Conservation (phyloP, 2,113 vertebrate species). For the Anoplopoma fimbria region DNA sequence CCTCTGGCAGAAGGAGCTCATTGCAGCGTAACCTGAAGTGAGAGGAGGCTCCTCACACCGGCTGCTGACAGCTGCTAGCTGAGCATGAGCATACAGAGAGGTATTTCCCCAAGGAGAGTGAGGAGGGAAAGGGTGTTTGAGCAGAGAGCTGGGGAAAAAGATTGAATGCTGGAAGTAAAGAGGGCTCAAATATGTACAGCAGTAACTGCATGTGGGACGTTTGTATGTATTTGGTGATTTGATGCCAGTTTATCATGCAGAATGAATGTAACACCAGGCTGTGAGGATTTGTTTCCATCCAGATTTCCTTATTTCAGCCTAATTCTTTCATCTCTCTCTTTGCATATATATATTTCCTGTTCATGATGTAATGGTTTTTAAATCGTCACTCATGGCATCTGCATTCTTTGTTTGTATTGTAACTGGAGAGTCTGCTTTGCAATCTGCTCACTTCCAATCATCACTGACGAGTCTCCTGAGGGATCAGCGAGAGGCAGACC, state of each 20-base stretch:
- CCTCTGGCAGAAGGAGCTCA: slow-evolving; percentile 48
- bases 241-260: background rate
- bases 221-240: background rate
- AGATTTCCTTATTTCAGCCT: background rate
- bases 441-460: slow-evolving; percentile 31
- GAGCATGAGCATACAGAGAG: slow-evolving; percentile 43
- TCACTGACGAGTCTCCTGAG: slow-evolving; percentile 33
- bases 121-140: slow-evolving; percentile 7
- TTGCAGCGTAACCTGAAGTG: slow-evolving; percentile 31
- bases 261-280: background rate
- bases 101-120: slow-evolving; percentile 62
- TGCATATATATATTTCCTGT: background rate
- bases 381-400: background rate
- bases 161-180: slow-evolving; percentile 20
- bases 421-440: slow-evolving; percentile 28
- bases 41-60: slow-evolving; percentile 15
- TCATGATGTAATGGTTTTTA: slow-evolving; percentile 20
- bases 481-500: slow-evolving; percentile 30
- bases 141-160: background rate
- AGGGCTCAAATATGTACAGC: slow-evolving; percentile 23
- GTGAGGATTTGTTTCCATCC: background rate
- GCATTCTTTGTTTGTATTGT: slow-evolving; percentile 30
- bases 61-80: slow-evolving; percentile 50
- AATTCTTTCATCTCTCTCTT: background rate
- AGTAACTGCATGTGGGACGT: background rate